These are phyloP conservation scores for Pogoniulus pusillus DNA, from an alignment of 2,797 vertebrate genomes.

Conservation along the genomic window DNA sequence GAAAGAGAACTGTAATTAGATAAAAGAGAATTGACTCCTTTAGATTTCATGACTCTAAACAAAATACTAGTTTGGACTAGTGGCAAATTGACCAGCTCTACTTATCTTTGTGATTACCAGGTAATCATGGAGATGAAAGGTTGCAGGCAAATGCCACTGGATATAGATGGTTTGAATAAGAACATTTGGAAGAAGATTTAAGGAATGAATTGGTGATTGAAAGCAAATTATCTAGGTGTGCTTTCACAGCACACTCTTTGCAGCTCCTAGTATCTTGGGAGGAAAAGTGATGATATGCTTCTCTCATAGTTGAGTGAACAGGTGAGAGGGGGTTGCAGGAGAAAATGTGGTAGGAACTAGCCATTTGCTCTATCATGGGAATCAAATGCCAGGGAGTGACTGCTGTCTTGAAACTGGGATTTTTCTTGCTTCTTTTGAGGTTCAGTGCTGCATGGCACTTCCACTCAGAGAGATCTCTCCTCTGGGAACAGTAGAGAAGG, in stretches of 20 bases:
- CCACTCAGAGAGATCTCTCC: fast-evolving
- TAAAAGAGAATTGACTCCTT: not conserved
- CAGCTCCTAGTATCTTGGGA: not conserved
- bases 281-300: not conserved
- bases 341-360: not conserved
- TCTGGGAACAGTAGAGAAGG: not conserved
- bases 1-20: not conserved
- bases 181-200: not conserved
- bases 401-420: not conserved
- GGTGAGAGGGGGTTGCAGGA: not conserved
- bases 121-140: not conserved
- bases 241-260: not conserved
- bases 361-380: not conserved
- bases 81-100: not conserved
- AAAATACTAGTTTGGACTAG: not conserved
- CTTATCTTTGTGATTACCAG: not conserved
- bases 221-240: not conserved
- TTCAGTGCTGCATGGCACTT: not conserved
- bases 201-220: not conserved
- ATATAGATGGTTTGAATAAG: not conserved
- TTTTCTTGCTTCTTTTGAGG: not conserved
- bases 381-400: not conserved
- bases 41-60: not conserved
- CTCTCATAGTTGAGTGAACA: not conserved
- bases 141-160: not conserved